Percentiles rank a stretch among this genome's conserved stretches.
Evolutionary conservation across 1,140 invertebrate species (phyloP).

Genomic region (Lethocerus indicus): DNA sequence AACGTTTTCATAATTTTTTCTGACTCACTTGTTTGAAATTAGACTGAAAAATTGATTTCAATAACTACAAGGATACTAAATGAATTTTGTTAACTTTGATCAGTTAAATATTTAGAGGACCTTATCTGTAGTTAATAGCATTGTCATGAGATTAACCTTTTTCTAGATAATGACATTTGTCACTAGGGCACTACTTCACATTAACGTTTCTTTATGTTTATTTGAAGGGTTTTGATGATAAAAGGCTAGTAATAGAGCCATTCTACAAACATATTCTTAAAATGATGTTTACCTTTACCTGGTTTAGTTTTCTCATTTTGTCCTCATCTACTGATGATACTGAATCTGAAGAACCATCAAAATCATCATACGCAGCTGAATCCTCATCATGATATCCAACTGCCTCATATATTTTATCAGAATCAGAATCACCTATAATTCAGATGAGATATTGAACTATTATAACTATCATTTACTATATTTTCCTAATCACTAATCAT

Average conservation of each 20-base stretch:
- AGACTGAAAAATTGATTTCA: neutral
- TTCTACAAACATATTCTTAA: no score
- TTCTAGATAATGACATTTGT: no score
- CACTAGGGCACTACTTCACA: no score
- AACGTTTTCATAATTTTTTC: neutral
- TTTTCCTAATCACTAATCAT: no score
- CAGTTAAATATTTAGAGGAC: neutral
- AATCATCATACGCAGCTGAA: conserved; percentile 12
- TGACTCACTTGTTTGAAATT: neutral
- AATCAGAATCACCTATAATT: conserved; percentile 13
- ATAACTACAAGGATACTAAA: neutral
- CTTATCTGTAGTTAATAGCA: neutral
- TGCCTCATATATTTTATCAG: conserved; percentile 8
- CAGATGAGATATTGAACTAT: neutral
- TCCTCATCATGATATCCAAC: conserved; percentile 9
- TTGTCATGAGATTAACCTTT: no score
- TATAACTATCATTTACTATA: neutral
- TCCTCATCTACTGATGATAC: conserved; percentile 13
- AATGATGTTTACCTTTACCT: no score
- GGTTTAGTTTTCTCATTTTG: no score
- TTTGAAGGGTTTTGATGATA: no score
- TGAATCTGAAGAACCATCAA: conserved; percentile 16
- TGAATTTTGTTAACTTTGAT: neutral
- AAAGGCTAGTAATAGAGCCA: no score
- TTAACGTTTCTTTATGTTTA: no score